Evolutionary conservation across 2,888 invertebrate genomes (phyloP).

Genomic region (Azorinus chamasolen): DNA sequence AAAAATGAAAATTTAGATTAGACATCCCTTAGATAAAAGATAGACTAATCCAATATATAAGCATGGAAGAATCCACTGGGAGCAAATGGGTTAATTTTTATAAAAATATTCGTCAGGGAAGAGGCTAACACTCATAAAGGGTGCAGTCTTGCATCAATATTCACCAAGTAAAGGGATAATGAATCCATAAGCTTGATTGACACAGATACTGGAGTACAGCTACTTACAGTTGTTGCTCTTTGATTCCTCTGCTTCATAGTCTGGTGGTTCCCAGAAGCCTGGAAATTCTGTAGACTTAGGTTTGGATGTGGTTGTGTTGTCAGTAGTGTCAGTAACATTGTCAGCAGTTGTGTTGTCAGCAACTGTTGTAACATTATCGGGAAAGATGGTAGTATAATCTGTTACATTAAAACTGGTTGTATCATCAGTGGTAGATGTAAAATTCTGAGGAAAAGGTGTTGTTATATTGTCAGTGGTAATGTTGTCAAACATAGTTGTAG

Average conservation of each 20-base stretch:
- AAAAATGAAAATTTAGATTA: too few species aligned
- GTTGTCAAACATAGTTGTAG: neutral
- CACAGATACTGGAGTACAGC: too few species aligned
- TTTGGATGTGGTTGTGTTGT: neutral
- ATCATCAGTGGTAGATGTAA: neutral
- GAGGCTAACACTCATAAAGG: too few species aligned
- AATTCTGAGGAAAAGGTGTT: neutral
- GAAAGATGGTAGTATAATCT: neutral
- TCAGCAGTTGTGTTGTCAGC: constrained; percentile 3
- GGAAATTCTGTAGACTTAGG: neutral
- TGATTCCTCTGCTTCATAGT: constrained; percentile 13
- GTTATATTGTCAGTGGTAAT: neutral
- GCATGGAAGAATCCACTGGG: too few species aligned
- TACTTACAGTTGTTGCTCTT: neutral
- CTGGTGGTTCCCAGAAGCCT: constrained; percentile 39
- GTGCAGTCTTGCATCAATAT: too few species aligned
- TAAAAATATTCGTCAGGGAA: too few species aligned
- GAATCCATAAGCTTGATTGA: too few species aligned
- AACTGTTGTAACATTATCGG: constrained; percentile 6
- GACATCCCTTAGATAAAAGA: too few species aligned
- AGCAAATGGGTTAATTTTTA: too few species aligned
- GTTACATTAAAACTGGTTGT: neutral
- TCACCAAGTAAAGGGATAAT: too few species aligned
- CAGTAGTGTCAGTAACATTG: neutral
- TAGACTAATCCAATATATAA: too few species aligned